phyloP scores from a whole-genome alignment of 1,140 invertebrate genomes.

The Marisa cornuarietis region DNA sequence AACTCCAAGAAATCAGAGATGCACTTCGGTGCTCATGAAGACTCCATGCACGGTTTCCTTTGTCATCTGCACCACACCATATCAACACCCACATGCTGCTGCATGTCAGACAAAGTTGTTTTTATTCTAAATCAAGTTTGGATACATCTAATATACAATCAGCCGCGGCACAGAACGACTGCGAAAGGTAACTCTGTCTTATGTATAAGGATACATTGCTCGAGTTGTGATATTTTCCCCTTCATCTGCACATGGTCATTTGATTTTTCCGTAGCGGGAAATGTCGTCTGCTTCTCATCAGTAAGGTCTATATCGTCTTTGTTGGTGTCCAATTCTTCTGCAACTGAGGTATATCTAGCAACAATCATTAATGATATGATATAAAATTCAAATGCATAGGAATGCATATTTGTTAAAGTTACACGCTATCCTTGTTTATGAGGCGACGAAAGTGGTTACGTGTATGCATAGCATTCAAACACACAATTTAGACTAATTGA shows the following conservation, averaged over 20 bases:
- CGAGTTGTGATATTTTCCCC: constrained; percentile 13
- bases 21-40: too few species aligned
- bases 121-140: too few species aligned
- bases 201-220: constrained; percentile 31
- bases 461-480: not conserved
- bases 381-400: constrained; percentile 17
- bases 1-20: too few species aligned
- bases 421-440: not conserved
- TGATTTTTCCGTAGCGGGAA: not conserved
- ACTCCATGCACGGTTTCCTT: too few species aligned
- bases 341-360: constrained; percentile 3
- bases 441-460: not conserved
- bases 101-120: too few species aligned
- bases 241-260: not conserved
- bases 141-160: too few species aligned
- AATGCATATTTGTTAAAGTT: constrained; percentile 4
- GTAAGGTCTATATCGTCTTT: not conserved
- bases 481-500: too few species aligned
- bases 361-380: constrained; percentile 13
- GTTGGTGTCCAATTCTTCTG: not conserved
- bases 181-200: not conserved
- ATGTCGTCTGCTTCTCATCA: constrained; percentile 18
- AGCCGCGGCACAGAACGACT: too few species aligned
- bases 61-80: too few species aligned
- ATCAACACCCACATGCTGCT: too few species aligned